A percentile compares a stretch with the other conserved stretches of the same genome.
Conservation (phyloP, 2,113 vertebrate species). For the Stictonetta naevosa region DNA sequence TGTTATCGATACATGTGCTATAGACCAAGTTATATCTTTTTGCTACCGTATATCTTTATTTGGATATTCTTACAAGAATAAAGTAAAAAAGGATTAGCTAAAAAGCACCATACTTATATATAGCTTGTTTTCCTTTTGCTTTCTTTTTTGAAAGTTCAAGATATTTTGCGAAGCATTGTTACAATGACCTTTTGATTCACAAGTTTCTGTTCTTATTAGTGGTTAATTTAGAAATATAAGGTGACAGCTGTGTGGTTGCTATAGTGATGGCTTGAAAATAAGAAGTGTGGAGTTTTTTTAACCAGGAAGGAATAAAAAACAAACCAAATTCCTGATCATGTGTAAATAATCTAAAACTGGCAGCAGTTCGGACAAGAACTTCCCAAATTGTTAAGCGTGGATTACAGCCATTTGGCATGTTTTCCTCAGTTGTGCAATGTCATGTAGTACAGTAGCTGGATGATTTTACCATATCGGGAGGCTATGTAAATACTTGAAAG, state of each 20-base stretch:
- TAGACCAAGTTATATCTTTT: not conserved
- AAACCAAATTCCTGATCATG: not conserved
- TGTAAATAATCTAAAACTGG: slow-evolving; percentile 38
- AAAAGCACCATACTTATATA: not conserved
- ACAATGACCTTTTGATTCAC: not conserved
- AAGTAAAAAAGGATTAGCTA: not conserved
- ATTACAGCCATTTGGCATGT: slow-evolving; percentile 11
- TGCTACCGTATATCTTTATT: not conserved
- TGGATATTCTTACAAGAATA: not conserved
- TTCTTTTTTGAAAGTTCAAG: not conserved
- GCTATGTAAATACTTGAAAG: not conserved
- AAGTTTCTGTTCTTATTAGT: not conserved
- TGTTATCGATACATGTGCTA: not conserved
- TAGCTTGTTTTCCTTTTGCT: not conserved
- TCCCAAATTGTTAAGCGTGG: not conserved
- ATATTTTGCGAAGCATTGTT: not conserved
- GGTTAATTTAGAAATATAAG: not conserved
- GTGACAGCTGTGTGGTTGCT: not conserved
- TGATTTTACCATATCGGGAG: not conserved
- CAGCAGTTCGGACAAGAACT: not conserved
- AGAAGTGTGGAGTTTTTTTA: not conserved
- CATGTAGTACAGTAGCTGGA: slow-evolving; percentile 45
- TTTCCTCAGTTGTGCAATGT: not conserved
- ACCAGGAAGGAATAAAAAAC: not conserved
- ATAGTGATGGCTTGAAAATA: not conserved